Conservation (phyloP, 2,113 vertebrate genomes). For the Lagenorhynchus albirostris region DNA sequence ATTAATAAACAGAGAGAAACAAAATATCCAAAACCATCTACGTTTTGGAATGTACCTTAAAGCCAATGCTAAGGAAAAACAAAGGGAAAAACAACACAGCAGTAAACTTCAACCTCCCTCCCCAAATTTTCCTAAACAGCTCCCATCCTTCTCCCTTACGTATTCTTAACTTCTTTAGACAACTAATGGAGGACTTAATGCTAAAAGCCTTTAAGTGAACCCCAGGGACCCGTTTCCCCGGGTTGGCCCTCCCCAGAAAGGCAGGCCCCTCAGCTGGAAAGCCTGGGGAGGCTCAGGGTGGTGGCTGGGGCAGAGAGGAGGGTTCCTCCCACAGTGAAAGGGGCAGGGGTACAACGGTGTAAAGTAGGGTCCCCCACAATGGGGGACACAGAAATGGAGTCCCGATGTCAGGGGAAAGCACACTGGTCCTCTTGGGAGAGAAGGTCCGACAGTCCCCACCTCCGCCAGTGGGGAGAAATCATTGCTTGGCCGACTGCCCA, state of each 20-base stretch:
- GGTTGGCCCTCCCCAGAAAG: not conserved
- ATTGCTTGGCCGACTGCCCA: not conserved
- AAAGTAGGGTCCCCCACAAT: not conserved
- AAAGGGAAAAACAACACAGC: conserved; percentile 7
- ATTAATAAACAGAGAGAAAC: not conserved
- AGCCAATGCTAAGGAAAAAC: not conserved
- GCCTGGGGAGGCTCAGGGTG: not conserved
- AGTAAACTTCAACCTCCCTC: not conserved
- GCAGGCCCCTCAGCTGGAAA: conserved; percentile 40
- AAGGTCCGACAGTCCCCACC: not conserved
- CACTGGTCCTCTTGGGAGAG: not conserved
- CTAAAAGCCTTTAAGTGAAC: not conserved
- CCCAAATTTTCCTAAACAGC: not conserved
- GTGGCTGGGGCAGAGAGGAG: not conserved
- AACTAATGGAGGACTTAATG: not conserved
- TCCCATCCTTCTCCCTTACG: not conserved
- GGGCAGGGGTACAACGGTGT: not conserved
- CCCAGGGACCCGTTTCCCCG: not conserved
- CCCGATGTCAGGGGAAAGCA: not conserved
- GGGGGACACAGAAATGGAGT: not conserved
- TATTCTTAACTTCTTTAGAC: not conserved
- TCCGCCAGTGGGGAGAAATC: not conserved
- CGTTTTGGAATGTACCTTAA: conserved; percentile 6
- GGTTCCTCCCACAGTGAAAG: conserved; percentile 22
- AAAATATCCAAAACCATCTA: not conserved